Conservation (phyloP, 2,888 invertebrate genomes). For the Smittia sp. region DNA sequence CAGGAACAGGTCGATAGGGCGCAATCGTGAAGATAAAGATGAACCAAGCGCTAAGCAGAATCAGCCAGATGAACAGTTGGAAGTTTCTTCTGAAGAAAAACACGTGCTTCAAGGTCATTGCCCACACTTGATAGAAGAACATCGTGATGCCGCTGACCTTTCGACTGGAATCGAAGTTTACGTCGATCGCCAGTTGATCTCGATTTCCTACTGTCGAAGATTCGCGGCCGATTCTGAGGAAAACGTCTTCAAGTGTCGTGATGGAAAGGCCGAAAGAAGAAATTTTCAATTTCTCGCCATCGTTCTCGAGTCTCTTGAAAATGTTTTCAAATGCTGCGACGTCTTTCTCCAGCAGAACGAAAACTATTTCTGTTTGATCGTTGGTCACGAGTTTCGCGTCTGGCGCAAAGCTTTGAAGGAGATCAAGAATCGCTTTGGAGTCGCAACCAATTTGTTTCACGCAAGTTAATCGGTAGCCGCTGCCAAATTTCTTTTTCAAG, state of each 20-base stretch:
- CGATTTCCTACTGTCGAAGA: not conserved
- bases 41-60: not conserved
- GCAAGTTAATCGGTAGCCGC: conserved; percentile 72
- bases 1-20: too few species aligned
- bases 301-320: conserved; percentile 65
- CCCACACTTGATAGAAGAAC: not conserved
- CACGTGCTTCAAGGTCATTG: conserved; percentile 17
- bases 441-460: conserved; percentile 58
- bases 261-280: conserved; percentile 79
- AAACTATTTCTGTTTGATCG: conserved; percentile 73
- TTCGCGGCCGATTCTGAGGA: conserved; percentile 68
- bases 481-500: conserved; percentile 79
- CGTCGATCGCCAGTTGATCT: not conserved
- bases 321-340: conserved; percentile 64
- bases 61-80: not conserved
- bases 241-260: conserved; percentile 87
- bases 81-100: not conserved
- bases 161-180: not conserved
- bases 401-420: conserved; percentile 65
- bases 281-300: conserved; percentile 60
- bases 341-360: conserved; percentile 63
- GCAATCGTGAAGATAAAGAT: not conserved
- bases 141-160: not conserved
- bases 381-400: conserved; percentile 64
- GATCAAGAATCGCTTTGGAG: conserved; percentile 56